These are phyloP conservation scores for Saiga tatarica DNA, from an alignment of 2,113 vertebrate species.

Conservation along the genomic window DNA sequence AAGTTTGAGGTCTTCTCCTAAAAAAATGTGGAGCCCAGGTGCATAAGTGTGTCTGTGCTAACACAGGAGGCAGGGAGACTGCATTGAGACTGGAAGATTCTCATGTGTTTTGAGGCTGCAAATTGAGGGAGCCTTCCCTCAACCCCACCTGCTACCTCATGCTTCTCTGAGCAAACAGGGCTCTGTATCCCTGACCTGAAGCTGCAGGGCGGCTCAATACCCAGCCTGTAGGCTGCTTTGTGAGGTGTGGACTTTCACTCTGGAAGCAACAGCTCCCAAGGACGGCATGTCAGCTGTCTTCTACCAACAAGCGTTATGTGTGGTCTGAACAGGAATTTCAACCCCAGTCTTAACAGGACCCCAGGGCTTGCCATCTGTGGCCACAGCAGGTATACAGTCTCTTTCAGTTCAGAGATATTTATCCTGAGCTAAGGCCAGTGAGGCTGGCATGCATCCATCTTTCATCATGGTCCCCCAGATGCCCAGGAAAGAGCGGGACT, in stretches of 20 bases:
- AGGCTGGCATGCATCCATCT: neutral
- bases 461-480: neutral
- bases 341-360: neutral
- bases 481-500: accelerated
- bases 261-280: neutral
- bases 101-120: neutral
- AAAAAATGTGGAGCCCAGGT: neutral
- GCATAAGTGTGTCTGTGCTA: neutral
- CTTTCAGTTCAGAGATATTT: neutral
- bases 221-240: neutral
- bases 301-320: accelerated
- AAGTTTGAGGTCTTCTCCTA: neutral
- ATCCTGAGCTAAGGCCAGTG: neutral
- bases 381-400: neutral
- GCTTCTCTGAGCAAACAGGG: neutral
- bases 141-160: neutral
- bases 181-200: neutral
- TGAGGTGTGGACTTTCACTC: neutral
- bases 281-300: accelerated
- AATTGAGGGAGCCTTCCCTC: neutral
- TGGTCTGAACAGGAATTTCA: neutral
- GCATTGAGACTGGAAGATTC: neutral
- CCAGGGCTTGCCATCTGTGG: neutral
- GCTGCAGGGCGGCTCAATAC: neutral
- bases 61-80: neutral